Conservation (phyloP, 2,888 invertebrate species). For the Macropis europaea region DNA sequence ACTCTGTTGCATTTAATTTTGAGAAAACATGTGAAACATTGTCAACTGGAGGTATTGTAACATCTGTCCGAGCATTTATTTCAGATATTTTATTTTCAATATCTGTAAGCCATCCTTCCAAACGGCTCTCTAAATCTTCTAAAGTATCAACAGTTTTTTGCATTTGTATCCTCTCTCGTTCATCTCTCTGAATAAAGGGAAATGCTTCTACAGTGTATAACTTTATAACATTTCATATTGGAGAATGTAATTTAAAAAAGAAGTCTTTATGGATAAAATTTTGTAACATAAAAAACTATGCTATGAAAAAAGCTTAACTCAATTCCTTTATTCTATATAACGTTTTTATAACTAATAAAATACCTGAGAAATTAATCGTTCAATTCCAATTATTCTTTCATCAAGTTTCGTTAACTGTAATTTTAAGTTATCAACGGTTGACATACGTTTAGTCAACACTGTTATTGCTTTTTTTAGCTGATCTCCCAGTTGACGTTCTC, state of each 20-base stretch:
- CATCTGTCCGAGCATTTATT: slow-evolving; percentile 67
- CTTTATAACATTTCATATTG: neutral
- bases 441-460: slow-evolving; percentile 85
- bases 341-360: slow-evolving; percentile 17
- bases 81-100: slow-evolving; percentile 80
- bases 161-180: slow-evolving; percentile 84
- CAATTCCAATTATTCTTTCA: slow-evolving; percentile 88
- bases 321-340: neutral
- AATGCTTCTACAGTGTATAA: neutral
- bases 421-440: slow-evolving; percentile 83
- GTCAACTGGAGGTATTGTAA: slow-evolving; percentile 46
- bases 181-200: slow-evolving; percentile 82
- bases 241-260: neutral
- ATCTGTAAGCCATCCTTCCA: slow-evolving; percentile 79
- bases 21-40: slow-evolving; percentile 59
- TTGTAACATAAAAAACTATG: no score
- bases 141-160: slow-evolving; percentile 84
- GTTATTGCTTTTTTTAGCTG: slow-evolving; percentile 88
- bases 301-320: no score
- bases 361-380: slow-evolving; percentile 88
- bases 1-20: slow-evolving; percentile 66
- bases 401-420: slow-evolving; percentile 87
- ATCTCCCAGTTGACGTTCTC: slow-evolving; percentile 90
- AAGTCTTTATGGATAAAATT: no score
- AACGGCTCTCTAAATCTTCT: slow-evolving; percentile 80